These are phyloP conservation scores for Laticauda laticaudata DNA, from an alignment of 2,113 vertebrate species.

Conservation along the genomic window DNA sequence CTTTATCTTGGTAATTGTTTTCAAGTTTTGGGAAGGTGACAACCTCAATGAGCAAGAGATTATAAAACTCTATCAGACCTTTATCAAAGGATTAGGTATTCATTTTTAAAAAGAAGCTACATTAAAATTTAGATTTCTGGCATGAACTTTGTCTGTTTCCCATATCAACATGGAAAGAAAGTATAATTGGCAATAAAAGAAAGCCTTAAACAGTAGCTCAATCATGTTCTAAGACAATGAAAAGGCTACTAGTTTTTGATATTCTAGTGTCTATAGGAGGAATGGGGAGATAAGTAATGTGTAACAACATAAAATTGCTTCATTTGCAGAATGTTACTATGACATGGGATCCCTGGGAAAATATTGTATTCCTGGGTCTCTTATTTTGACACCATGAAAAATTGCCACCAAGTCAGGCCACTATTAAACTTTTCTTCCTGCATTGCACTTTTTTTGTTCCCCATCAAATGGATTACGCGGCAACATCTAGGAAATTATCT, in stretches of 20 bases:
- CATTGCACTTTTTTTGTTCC: neutral
- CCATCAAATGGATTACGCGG: neutral
- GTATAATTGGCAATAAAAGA: neutral
- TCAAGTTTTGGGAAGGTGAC: neutral
- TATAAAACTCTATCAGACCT: neutral
- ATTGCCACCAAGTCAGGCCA: neutral
- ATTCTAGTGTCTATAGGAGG: neutral
- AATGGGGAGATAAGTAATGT: neutral
- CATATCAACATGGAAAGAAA: neutral
- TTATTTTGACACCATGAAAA: neutral
- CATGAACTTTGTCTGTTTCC: neutral
- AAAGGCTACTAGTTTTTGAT: neutral
- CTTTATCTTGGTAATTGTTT: neutral
- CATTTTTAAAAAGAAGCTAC: neutral
- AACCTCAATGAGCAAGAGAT: neutral
- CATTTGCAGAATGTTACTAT: neutral
- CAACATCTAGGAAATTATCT: neutral
- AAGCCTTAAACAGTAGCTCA: neutral
- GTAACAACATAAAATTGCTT: neutral
- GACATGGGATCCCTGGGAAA: neutral
- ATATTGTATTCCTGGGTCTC: neutral
- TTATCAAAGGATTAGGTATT: neutral
- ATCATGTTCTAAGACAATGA: neutral
- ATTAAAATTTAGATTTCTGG: neutral
- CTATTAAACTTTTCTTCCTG: neutral